Conservation (phyloP, 2,888 invertebrate species). For the Lacanobia wlatinum region DNA sequence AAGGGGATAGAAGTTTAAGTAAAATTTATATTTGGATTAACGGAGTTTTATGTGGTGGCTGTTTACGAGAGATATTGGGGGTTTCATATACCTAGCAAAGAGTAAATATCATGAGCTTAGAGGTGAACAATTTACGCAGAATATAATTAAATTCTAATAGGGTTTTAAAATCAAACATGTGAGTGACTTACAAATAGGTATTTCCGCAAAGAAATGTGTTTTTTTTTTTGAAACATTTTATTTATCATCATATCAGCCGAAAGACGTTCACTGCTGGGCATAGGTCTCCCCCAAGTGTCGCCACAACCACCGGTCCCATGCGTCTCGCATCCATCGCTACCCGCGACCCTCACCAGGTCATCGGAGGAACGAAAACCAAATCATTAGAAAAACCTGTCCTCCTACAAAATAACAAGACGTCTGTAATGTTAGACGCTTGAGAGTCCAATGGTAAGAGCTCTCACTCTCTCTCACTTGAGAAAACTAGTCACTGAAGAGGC, state of each 20-base stretch:
- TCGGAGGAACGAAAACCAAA: background rate
- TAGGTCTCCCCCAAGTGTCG: too few relatives aligned
- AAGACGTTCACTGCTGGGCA: too few relatives aligned
- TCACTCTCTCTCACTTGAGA: conserved; percentile 49
- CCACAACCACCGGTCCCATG: too few relatives aligned
- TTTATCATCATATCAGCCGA: too few relatives aligned
- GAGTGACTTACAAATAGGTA: background rate
- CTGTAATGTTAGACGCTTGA: conserved; percentile 52
- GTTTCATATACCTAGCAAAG: background rate
- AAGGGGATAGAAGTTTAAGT: conserved; percentile 14
- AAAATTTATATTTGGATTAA: conserved; percentile 36
- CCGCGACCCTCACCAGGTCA: too few relatives aligned
- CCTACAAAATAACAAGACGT: conserved; percentile 21
- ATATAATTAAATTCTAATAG: background rate
- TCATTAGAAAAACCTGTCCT: background rate
- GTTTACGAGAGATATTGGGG: conserved; percentile 7
- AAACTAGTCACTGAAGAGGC: conserved; percentile 58
- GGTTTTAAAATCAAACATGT: too few relatives aligned
- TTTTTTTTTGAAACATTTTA: too few relatives aligned
- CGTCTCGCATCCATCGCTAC: too few relatives aligned
- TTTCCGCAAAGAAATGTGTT: too few relatives aligned
- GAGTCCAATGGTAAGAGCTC: conserved; percentile 44
- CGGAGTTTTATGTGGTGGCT: conserved; percentile 18
- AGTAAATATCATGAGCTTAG: background rate
- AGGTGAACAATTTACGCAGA: background rate